phyloP scores from a whole-genome alignment of 2,888 invertebrate genomes.

The Vanessa cardui region DNA sequence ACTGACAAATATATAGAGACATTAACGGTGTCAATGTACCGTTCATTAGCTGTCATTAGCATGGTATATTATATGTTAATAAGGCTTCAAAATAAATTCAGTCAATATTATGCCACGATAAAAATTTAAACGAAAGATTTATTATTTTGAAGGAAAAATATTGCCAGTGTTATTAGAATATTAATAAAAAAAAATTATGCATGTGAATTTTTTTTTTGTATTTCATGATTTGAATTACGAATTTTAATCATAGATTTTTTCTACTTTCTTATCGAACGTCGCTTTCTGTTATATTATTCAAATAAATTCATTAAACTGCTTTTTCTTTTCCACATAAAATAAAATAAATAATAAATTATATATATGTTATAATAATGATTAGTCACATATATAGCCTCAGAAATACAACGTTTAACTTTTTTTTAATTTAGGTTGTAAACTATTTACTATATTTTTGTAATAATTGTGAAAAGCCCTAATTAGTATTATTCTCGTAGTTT shows the following conservation, averaged over 20 bases:
- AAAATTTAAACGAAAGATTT: background rate
- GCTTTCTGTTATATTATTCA: no score
- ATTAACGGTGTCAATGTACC: constrained; percentile 31
- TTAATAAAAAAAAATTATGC: no score
- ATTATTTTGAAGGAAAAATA: background rate
- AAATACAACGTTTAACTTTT: no score
- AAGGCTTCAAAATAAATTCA: constrained; percentile 23
- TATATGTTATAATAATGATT: no score
- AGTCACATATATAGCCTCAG: no score
- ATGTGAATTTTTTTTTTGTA: no score
- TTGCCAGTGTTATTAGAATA: background rate
- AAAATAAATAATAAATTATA: no score
- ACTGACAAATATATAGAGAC: constrained; percentile 12
- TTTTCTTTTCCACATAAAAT: no score
- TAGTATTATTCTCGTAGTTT: constrained; percentile 23
- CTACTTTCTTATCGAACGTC: no score
- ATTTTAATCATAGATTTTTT: no score
- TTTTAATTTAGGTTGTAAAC: background rate
- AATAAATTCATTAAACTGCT: no score
- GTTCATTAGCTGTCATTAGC: constrained; percentile 32
- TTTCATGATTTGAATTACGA: no score
- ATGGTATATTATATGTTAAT: constrained; percentile 33
- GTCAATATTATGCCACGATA: constrained; percentile 7
- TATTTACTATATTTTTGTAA: constrained; percentile 5
- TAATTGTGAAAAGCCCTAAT: constrained; percentile 11